These are phyloP conservation scores for Pogonus chalceus DNA, from an alignment of 1,140 invertebrate species.

Conservation along the genomic window DNA sequence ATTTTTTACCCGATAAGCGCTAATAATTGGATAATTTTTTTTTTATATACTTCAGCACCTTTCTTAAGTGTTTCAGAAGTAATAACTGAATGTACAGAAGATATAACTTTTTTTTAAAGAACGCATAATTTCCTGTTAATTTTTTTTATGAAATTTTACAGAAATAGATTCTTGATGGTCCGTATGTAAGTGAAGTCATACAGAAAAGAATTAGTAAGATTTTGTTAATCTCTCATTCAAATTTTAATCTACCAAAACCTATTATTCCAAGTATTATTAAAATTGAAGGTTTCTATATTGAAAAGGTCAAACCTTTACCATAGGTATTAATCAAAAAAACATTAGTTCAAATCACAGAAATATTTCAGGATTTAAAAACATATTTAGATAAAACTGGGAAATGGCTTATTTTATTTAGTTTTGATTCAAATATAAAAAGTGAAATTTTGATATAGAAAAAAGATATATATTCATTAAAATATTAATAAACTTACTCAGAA, in stretches of 20 bases:
- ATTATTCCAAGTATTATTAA: conserved; percentile 39
- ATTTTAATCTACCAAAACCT: conserved; percentile 23
- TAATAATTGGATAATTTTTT: background rate
- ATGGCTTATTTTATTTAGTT: conserved; percentile 42
- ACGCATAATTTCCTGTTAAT: conserved; percentile 23
- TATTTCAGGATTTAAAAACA: conserved; percentile 38
- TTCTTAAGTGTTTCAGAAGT: conserved; percentile 41
- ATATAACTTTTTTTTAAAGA: conserved; percentile 39
- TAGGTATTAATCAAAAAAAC: too few species aligned
- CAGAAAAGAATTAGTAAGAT: conserved; percentile 10
- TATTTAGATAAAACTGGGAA: conserved; percentile 37
- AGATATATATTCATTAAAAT: conserved; percentile 34
- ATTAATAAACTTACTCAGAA: conserved; percentile 41
- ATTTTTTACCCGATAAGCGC: background rate
- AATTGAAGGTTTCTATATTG: conserved; percentile 43
- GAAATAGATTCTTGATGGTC: conserved; percentile 12
- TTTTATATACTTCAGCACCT: conserved; percentile 40
- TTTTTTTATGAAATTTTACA: background rate
- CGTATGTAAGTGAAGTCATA: conserved; percentile 8
- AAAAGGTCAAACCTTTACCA: conserved; percentile 33
- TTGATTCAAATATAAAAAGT: conserved; percentile 40
- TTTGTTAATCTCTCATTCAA: conserved; percentile 16
- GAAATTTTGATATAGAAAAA: conserved; percentile 32
- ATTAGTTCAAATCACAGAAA: too few species aligned
- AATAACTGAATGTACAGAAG: conserved; percentile 40